Percentiles rank a stretch among this genome's conserved stretches.
These are phyloP conservation scores for Chrysodeixis includens DNA, from an alignment of 2,888 invertebrate species.

Conservation along the genomic window DNA sequence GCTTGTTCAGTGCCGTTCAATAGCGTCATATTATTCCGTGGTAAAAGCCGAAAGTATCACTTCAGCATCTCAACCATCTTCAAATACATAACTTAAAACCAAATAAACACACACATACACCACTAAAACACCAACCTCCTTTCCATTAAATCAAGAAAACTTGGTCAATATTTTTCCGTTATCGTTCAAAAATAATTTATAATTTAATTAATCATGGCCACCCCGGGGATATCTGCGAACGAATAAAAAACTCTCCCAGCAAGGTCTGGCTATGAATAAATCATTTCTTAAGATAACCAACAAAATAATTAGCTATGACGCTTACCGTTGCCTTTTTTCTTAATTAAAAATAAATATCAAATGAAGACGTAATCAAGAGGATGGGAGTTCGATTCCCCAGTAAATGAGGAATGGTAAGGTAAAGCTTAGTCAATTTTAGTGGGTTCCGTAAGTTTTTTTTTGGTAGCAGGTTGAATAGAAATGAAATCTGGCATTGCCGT, in stretches of 20 bases:
- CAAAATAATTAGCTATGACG: slow-evolving; percentile 82
- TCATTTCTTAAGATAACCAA: slow-evolving; percentile 84
- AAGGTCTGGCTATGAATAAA: slow-evolving; percentile 73
- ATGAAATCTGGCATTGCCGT: too few relatives aligned
- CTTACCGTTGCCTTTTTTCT: slow-evolving; percentile 74
- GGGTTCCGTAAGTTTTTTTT: slow-evolving; percentile 37
- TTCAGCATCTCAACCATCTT: not conserved
- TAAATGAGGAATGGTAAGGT: slow-evolving; percentile 31
- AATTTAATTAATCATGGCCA: slow-evolving; percentile 73
- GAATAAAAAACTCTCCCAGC: slow-evolving; percentile 67
- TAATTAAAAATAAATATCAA: slow-evolving; percentile 89
- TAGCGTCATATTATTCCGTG: too few relatives aligned
- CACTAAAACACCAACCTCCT: slow-evolving; percentile 7
- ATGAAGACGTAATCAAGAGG: slow-evolving; percentile 75
- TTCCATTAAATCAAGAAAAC: slow-evolving; percentile 37
- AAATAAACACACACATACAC: not conserved
- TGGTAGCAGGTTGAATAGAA: not conserved
- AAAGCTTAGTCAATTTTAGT: not conserved
- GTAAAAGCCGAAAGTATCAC: too few relatives aligned
- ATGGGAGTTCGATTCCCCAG: slow-evolving; percentile 59
- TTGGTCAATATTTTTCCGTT: slow-evolving; percentile 61
- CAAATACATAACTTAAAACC: not conserved
- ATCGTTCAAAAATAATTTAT: slow-evolving; percentile 67
- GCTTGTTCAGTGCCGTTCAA: too few relatives aligned
- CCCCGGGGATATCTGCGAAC: slow-evolving; percentile 68